Evolutionary conservation across 2,797 vertebrate species (phyloP).

Genomic region (Cygnus olor): DNA sequence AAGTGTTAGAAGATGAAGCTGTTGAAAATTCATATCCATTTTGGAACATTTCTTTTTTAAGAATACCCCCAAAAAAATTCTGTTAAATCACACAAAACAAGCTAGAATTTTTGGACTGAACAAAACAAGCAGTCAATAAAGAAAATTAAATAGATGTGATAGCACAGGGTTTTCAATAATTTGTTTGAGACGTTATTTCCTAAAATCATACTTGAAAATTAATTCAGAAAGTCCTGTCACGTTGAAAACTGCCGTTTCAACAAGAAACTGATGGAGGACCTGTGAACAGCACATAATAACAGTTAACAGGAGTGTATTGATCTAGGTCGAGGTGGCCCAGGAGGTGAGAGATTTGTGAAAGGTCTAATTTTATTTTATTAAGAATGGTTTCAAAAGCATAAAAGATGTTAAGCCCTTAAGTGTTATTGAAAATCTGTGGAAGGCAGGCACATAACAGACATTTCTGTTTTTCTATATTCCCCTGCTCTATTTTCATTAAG

Average conservation of each 20-base stretch:
- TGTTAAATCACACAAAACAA: background rate
- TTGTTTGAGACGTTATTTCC: constrained; percentile 2
- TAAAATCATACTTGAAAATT: constrained; percentile 45
- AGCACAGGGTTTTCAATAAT: background rate
- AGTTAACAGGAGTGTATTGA: constrained; percentile 45
- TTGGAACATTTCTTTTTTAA: constrained; percentile 8
- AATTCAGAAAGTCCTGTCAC: constrained; percentile 24
- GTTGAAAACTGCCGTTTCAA: constrained; percentile 46
- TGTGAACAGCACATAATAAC: constrained; percentile 30
- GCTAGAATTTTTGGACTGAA: background rate
- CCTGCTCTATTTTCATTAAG: background rate
- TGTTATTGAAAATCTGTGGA: constrained; percentile 42
- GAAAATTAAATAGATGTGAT: background rate
- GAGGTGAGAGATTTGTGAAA: constrained; percentile 47
- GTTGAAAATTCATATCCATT: background rate
- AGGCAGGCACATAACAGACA: background rate
- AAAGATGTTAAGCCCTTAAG: constrained; percentile 21
- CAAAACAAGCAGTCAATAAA: background rate
- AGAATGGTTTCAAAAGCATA: constrained; percentile 40
- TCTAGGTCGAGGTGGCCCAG: constrained; percentile 11
- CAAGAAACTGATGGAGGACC: constrained; percentile 8
- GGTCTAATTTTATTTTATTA: constrained; percentile 31
- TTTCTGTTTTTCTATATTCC: background rate
- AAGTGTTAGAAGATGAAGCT: background rate
- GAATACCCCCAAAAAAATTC: background rate